phyloP scores from a whole-genome alignment of 2,888 invertebrate genomes.

The Lampropteryx suffumata region DNA sequence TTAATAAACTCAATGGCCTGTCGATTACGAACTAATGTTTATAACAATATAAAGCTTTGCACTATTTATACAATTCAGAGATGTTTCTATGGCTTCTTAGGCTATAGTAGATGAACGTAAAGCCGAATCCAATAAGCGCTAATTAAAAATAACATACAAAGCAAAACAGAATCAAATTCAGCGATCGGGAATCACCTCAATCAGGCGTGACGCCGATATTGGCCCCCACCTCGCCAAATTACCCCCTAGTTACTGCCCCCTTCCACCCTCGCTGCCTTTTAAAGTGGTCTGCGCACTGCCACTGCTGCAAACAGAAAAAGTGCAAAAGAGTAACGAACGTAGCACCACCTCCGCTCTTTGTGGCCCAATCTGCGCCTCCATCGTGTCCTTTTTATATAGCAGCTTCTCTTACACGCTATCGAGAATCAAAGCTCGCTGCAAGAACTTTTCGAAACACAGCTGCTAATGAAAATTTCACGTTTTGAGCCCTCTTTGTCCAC shows the following conservation, averaged over 20 bases:
- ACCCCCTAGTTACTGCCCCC: conserved; percentile 79
- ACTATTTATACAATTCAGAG: not conserved
- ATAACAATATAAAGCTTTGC: no score
- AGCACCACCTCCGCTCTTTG: conserved; percentile 81
- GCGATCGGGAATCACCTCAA: conserved; percentile 78
- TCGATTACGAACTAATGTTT: no score
- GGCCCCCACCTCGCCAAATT: conserved; percentile 80
- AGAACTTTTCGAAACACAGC: conserved; percentile 70
- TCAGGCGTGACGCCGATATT: conserved; percentile 79
- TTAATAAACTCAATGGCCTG: no score
- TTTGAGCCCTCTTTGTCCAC: conserved; percentile 71
- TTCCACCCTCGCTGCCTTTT: conserved; percentile 76
- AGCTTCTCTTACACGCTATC: conserved; percentile 78
- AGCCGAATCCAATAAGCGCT: conserved; percentile 43
- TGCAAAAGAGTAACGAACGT: conserved; percentile 73
- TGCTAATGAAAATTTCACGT: conserved; percentile 81
- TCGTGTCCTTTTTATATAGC: conserved; percentile 76
- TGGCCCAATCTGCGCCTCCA: conserved; percentile 79
- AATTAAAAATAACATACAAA: conserved; percentile 62
- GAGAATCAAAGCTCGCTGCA: conserved; percentile 76
- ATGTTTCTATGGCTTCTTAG: not conserved
- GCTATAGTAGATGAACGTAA: not conserved
- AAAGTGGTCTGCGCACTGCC: conserved; percentile 82
- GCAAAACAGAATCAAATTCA: conserved; percentile 69
- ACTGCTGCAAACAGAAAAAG: conserved; percentile 80